Evolutionary conservation across 2,888 invertebrate species (phyloP).

Genomic region (Pammene fasciana): DNA sequence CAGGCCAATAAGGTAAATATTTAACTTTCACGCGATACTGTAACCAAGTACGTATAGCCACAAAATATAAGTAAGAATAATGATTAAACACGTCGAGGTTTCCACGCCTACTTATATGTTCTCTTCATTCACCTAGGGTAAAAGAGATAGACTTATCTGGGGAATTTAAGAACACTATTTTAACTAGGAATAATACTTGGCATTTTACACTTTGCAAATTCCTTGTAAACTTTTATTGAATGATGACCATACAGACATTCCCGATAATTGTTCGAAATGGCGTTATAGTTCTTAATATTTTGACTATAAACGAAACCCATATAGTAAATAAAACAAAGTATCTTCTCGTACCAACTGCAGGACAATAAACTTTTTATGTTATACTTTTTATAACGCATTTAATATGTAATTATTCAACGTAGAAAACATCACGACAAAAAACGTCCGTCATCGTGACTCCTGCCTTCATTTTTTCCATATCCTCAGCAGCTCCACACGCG

Average conservation of each 20-base stretch:
- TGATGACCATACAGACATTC: too few relatives aligned
- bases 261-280: too few relatives aligned
- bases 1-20: conserved; percentile 17
- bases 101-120: too few relatives aligned
- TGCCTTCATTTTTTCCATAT: conserved; percentile 15
- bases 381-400: not conserved
- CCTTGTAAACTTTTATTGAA: too few relatives aligned
- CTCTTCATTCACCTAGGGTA: too few relatives aligned
- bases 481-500: conserved; percentile 10
- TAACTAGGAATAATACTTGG: too few relatives aligned
- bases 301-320: too few relatives aligned
- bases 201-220: too few relatives aligned
- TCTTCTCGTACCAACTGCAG: not conserved
- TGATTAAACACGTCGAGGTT: too few relatives aligned
- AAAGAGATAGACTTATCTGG: too few relatives aligned
- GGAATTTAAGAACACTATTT: too few relatives aligned
- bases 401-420: conserved; percentile 18
- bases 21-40: not conserved
- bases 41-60: not conserved
- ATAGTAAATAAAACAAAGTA: not conserved
- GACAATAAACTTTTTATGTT: not conserved
- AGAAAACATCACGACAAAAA: conserved; percentile 6
- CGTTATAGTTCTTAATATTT: too few relatives aligned
- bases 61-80: not conserved
- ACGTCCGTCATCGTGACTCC: conserved; percentile 28